Conservation (phyloP, 1,140 invertebrate species). For the Teleogryllus occipitalis region DNA sequence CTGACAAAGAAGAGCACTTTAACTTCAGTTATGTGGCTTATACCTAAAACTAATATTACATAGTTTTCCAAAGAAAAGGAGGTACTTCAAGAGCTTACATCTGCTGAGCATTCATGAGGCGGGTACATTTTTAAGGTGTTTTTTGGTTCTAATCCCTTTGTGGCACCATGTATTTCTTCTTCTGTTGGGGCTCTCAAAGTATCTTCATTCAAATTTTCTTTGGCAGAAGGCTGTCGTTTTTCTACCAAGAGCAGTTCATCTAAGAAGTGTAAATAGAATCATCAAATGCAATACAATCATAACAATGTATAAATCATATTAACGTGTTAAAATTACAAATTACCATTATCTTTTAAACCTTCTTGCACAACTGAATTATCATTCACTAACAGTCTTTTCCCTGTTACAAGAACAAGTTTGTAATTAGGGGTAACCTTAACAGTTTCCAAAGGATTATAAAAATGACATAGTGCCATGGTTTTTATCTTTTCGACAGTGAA, state of each 20-base stretch:
- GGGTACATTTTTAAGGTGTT: conserved; percentile 31
- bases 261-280: conserved; percentile 26
- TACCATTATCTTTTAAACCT: conserved; percentile 35
- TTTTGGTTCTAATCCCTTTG: conserved; percentile 32
- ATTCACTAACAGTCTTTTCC: conserved; percentile 34
- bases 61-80: no score
- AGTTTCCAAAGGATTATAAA: conserved; percentile 33
- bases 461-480: conserved; percentile 35
- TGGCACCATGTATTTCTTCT: conserved; percentile 36
- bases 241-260: conserved; percentile 38
- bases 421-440: conserved; percentile 30
- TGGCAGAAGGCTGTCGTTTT: conserved; percentile 25
- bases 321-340: conserved; percentile 6
- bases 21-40: no score
- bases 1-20: no score
- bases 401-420: conserved; percentile 34
- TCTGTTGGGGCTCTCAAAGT: conserved; percentile 36
- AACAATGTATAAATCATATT: background rate
- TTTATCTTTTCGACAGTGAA: conserved; percentile 37
- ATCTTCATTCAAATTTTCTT: conserved; percentile 33
- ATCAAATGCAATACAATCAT: background rate
- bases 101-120: conserved; percentile 29
- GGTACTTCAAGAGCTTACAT: conserved; percentile 29
- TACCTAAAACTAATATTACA: no score
- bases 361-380: conserved; percentile 32